A percentile compares a stretch with the other conserved stretches of the same genome.
Conservation (phyloP, 2,113 vertebrate species). For the Morone saxatilis region DNA sequence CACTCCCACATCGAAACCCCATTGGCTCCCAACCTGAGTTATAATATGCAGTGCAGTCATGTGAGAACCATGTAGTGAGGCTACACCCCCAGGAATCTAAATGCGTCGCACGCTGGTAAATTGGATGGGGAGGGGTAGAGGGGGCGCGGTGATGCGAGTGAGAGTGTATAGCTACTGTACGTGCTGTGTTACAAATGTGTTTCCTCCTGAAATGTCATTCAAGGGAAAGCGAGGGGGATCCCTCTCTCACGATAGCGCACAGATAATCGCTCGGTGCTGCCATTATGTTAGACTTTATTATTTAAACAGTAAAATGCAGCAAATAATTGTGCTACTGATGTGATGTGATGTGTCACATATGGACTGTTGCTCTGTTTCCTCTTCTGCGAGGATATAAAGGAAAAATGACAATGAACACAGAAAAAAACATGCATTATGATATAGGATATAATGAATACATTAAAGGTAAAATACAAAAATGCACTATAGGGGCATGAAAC, state of each 20-base stretch:
- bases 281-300: background rate
- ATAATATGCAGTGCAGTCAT: constrained; percentile 70
- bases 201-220: constrained; percentile 77
- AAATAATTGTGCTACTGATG: background rate
- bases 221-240: constrained; percentile 54
- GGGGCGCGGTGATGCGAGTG: constrained; percentile 15
- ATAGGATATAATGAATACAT: background rate
- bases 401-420: background rate
- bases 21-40: constrained; percentile 72
- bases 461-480: background rate
- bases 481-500: background rate
- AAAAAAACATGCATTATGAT: background rate
- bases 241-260: constrained; percentile 23
- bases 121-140: constrained; percentile 55
- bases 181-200: constrained; percentile 74
- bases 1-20: constrained; percentile 46
- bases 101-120: constrained; percentile 73
- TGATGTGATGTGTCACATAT: background rate
- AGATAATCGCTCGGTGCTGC: background rate
- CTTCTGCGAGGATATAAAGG: background rate
- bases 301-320: background rate
- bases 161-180: constrained; percentile 73
- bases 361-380: background rate
- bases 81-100: constrained; percentile 70
- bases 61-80: constrained; percentile 68